phyloP scores from a whole-genome alignment of 2,888 invertebrate species.

The Dioctria linearis region DNA sequence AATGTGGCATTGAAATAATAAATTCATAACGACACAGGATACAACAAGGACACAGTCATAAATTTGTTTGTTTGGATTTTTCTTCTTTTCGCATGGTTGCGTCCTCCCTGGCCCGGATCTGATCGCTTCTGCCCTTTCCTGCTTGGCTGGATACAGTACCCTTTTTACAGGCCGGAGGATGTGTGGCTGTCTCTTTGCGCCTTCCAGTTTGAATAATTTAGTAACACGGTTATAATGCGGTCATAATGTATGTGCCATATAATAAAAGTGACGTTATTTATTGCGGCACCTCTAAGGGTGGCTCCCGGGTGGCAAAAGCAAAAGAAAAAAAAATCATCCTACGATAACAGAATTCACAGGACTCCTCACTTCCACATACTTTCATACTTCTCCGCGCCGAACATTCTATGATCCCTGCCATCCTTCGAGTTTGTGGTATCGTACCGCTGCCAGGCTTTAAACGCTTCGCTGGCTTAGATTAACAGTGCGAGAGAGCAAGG shows the following conservation, averaged over 20 bases:
- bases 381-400: not conserved
- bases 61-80: conserved; percentile 59
- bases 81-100: conserved; percentile 53
- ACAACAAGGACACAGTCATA: conserved; percentile 57
- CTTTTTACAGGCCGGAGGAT: conserved; percentile 35
- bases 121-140: conserved; percentile 33
- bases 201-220: conserved; percentile 58
- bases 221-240: conserved; percentile 59
- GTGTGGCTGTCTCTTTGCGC: conserved; percentile 47
- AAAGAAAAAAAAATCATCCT: conserved; percentile 23
- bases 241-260: conserved; percentile 59
- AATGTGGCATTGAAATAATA: conserved; percentile 58
- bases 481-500: conserved; percentile 50
- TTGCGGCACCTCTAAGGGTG: conserved; percentile 56
- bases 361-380: not conserved
- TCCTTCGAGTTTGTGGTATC: conserved; percentile 5
- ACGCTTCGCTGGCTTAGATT: conserved; percentile 39
- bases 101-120: conserved; percentile 38
- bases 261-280: conserved; percentile 58
- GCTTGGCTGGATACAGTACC: conserved; percentile 20
- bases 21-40: conserved; percentile 59
- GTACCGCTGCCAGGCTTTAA: conserved; percentile 15
- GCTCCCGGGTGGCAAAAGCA: conserved; percentile 1
- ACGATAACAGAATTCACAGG: conserved; percentile 1
- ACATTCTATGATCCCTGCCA: conserved; percentile 14